Conservation (phyloP, 2,113 vertebrate genomes). For the Progne subis region DNA sequence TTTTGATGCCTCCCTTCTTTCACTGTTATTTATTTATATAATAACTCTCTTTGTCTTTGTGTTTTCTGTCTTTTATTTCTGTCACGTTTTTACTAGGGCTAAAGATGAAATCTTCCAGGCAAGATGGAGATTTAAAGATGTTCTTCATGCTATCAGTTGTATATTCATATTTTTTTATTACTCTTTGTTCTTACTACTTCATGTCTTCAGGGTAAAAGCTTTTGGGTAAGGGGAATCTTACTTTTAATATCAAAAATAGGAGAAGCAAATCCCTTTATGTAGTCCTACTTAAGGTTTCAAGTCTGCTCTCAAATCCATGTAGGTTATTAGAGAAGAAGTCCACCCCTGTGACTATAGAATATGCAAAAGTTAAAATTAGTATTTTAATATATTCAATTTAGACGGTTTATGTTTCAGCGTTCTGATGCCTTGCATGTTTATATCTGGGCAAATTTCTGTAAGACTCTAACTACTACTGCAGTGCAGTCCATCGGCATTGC, state of each 20-base stretch:
- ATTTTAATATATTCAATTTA: not conserved
- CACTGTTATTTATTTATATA: constrained; percentile 2
- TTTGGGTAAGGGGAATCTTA: constrained; percentile 65
- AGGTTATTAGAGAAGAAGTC: not conserved
- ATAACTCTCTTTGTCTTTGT: constrained; percentile 46
- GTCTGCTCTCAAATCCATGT: not conserved
- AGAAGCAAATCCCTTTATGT: not conserved
- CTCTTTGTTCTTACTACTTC: constrained; percentile 56
- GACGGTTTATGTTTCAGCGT: not conserved
- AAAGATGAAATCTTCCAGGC: constrained; percentile 61
- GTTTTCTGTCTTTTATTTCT: constrained; percentile 58
- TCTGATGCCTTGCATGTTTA: not conserved
- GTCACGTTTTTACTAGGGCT: constrained; percentile 51
- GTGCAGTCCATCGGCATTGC: not conserved
- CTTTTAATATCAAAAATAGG: constrained; percentile 8
- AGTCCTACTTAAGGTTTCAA: not conserved
- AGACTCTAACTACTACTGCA: not conserved
- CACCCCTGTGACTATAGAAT: fast-evolving
- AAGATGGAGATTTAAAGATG: constrained; percentile 58
- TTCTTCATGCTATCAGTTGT: constrained; percentile 48
- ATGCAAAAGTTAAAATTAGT: not conserved
- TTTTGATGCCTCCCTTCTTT: constrained; percentile 15
- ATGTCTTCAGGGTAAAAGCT: constrained; percentile 55
- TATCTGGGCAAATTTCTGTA: not conserved
- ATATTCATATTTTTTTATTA: constrained; percentile 46